A percentile compares a stretch with the other conserved stretches of the same genome.
phyloP scores from a whole-genome alignment of 2,113 vertebrate species.

The Aegithalos caudatus region DNA sequence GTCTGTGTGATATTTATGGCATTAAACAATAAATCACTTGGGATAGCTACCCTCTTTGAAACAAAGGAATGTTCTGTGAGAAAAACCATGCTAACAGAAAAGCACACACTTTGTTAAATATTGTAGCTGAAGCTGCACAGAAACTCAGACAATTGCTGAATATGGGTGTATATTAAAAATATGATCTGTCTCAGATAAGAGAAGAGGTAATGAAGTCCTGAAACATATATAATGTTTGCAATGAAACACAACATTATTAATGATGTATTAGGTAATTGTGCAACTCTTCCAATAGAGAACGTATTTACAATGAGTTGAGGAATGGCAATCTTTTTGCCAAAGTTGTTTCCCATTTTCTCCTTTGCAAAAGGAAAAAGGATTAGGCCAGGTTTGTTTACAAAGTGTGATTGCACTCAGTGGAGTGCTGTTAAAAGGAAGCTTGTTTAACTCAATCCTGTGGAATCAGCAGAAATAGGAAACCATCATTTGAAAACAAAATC shows the following conservation, averaged over 20 bases:
- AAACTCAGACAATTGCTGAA: not conserved
- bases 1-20: not conserved
- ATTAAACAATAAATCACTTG: not conserved
- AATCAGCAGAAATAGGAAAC: constrained; percentile 10
- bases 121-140: not conserved
- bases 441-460: not conserved
- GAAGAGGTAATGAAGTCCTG: not conserved
- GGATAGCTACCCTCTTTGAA: not conserved
- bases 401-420: not conserved
- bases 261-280: not conserved
- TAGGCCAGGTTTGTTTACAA: not conserved
- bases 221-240: not conserved
- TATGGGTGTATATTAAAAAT: not conserved
- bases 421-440: not conserved
- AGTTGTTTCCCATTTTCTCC: not conserved
- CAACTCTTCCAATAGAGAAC: not conserved
- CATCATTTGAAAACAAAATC: not conserved
- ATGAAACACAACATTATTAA: not conserved
- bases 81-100: not conserved
- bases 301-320: not conserved
- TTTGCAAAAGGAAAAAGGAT: not conserved
- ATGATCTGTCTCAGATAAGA: not conserved
- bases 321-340: not conserved
- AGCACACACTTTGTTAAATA: not conserved
- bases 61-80: not conserved